phyloP scores from a whole-genome alignment of 2,797 vertebrate species.

The Syndactyla subalaris region DNA sequence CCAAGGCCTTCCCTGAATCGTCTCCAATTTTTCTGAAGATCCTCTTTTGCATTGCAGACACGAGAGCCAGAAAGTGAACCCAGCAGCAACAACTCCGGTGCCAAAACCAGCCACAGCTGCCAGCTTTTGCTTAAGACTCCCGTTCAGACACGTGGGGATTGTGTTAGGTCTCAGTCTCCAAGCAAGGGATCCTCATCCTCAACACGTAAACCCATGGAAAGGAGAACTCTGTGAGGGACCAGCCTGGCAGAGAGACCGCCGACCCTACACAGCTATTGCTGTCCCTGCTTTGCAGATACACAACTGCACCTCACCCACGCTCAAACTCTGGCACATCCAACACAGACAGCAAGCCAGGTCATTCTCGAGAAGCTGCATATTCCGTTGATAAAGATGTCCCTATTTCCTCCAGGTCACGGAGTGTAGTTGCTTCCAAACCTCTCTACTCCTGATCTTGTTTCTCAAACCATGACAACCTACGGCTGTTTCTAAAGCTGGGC shows the following conservation, averaged over 20 bases:
- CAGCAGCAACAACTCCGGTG: not conserved
- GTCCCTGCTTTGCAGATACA: not conserved
- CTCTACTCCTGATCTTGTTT: not conserved
- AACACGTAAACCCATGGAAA: not conserved
- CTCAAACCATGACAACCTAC: not conserved
- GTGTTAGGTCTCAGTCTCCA: not conserved
- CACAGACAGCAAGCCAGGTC: not conserved
- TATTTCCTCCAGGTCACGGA: fast-evolving
- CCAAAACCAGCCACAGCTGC: not conserved
- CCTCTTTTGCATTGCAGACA: not conserved
- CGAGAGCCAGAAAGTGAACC: not conserved
- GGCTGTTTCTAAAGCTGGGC: not conserved
- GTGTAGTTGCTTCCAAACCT: not conserved
- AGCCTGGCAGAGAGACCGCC: not conserved
- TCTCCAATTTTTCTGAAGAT: not conserved
- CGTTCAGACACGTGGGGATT: not conserved
- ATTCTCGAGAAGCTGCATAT: not conserved
- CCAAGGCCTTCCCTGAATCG: fast-evolving
- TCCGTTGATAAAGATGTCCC: not conserved
- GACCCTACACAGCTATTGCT: fast-evolving
- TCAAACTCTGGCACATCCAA: not conserved
- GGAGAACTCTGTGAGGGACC: not conserved
- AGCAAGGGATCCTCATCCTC: not conserved
- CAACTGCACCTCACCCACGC: not conserved
- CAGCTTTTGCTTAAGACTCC: not conserved